phyloP scores from a whole-genome alignment of 2,888 invertebrate species.

The Drosophila pseudotalamancana region DNA sequence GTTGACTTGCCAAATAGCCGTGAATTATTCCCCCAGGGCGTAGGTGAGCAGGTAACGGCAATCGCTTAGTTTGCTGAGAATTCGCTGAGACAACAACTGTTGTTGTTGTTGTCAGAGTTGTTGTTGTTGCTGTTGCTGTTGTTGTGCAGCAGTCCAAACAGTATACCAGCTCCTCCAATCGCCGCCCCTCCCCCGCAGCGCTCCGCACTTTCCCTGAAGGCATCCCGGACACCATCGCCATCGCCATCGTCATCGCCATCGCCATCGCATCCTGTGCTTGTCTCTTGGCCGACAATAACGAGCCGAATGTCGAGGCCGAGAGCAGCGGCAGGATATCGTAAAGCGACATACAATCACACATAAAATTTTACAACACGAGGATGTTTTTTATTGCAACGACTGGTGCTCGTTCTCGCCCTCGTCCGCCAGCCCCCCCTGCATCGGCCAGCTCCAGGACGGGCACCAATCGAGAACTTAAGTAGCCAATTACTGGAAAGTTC shows the following conservation, averaged over 20 bases:
- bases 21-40: slow-evolving; percentile 79
- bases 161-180: too few species aligned
- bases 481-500: slow-evolving; percentile 76
- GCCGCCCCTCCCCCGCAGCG: background rate
- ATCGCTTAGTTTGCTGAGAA: slow-evolving; percentile 68
- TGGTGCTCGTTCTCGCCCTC: slow-evolving; percentile 10
- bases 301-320: slow-evolving; percentile 43
- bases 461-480: slow-evolving; percentile 74
- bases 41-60: slow-evolving; percentile 78
- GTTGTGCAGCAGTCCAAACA: slow-evolving; percentile 8
- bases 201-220: background rate
- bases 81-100: slow-evolving; percentile 77
- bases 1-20: slow-evolving; percentile 81
- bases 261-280: slow-evolving; percentile 40
- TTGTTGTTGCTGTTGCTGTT: slow-evolving; percentile 21
- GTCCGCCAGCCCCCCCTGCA: slow-evolving; percentile 18
- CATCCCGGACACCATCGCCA: slow-evolving; percentile 19
- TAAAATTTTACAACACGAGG: slow-evolving; percentile 79
- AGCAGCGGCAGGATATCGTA: slow-evolving; percentile 70
- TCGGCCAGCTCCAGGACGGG: slow-evolving; percentile 14
- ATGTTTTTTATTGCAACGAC: slow-evolving; percentile 76
- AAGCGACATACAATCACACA: slow-evolving; percentile 79
- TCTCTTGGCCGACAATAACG: slow-evolving; percentile 65
- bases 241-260: slow-evolving; percentile 8
- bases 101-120: slow-evolving; percentile 37